phyloP scores from a whole-genome alignment of 2,888 invertebrate genomes.

The Brassicogethes aeneus region DNA sequence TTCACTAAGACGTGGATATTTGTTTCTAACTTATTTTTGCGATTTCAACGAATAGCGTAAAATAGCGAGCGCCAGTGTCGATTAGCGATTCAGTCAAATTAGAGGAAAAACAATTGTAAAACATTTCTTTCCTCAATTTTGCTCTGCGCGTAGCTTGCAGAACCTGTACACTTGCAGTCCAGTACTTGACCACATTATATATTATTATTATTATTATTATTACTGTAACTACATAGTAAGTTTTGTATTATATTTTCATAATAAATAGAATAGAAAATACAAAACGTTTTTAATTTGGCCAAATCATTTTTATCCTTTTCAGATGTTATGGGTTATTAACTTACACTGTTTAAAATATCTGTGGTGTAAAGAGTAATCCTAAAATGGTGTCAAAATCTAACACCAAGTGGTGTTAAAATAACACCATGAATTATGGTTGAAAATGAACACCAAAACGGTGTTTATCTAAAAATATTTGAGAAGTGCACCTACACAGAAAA shows the following conservation, averaged over 20 bases:
- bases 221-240: constrained; percentile 41
- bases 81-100: constrained; percentile 28
- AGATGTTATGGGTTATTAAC: too few species aligned
- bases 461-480: too few species aligned
- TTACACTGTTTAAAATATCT: too few species aligned
- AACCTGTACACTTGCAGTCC: constrained; percentile 41
- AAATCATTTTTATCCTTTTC: not conserved
- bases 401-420: too few species aligned
- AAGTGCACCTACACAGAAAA: too few species aligned
- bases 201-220: constrained; percentile 31
- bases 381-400: too few species aligned
- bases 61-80: constrained; percentile 25
- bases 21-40: too few species aligned
- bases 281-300: not conserved
- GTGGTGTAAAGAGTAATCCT: too few species aligned
- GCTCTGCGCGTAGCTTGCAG: constrained; percentile 28
- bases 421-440: too few species aligned
- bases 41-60: constrained; percentile 15
- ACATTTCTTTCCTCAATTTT: not conserved
- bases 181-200: constrained; percentile 42
- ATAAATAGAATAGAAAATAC: constrained; percentile 44
- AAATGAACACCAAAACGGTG: too few species aligned
- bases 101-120: not conserved
- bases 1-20: too few species aligned
- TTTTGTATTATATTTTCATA: constrained; percentile 46